These are phyloP conservation scores for Hapalemur alaotrensis DNA, from an alignment of 2,797 vertebrate species.

Conservation along the genomic window DNA sequence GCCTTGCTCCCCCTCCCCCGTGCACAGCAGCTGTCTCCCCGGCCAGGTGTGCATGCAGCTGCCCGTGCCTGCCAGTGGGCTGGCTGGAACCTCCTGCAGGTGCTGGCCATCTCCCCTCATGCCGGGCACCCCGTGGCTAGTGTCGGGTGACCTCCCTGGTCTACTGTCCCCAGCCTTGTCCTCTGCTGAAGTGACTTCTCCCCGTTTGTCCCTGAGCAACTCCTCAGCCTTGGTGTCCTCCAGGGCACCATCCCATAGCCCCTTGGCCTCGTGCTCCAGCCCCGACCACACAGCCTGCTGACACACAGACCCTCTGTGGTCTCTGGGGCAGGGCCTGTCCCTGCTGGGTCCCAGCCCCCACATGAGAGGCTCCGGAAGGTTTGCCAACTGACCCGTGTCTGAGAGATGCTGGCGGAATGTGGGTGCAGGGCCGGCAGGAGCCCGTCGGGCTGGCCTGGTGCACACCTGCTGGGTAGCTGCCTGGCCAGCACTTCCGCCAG, in stretches of 20 bases:
- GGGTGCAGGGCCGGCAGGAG: no score
- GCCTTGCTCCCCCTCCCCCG: not conserved
- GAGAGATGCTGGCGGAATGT: not conserved
- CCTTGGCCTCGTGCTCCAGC: accelerated
- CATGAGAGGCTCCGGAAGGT: not conserved
- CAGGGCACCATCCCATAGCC: not conserved
- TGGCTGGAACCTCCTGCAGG: accelerated
- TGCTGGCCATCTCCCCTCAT: accelerated
- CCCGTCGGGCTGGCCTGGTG: not conserved
- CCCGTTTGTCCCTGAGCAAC: not conserved
- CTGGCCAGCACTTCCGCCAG: not conserved
- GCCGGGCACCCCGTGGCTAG: accelerated
- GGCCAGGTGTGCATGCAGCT: not conserved
- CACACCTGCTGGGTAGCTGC: not conserved
- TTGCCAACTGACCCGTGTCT: not conserved
- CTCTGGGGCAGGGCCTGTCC: not conserved
- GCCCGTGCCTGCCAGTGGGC: not conserved
- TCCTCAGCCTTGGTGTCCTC: not conserved
- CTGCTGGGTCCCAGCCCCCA: not conserved
- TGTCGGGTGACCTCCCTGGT: not conserved
- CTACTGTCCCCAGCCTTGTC: not conserved
- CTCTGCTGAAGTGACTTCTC: not conserved
- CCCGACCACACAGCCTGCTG: not conserved
- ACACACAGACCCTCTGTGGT: not conserved
- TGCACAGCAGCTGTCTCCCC: not conserved